phyloP scores from a whole-genome alignment of 2,888 invertebrate species.

The Apotomis capreana region DNA sequence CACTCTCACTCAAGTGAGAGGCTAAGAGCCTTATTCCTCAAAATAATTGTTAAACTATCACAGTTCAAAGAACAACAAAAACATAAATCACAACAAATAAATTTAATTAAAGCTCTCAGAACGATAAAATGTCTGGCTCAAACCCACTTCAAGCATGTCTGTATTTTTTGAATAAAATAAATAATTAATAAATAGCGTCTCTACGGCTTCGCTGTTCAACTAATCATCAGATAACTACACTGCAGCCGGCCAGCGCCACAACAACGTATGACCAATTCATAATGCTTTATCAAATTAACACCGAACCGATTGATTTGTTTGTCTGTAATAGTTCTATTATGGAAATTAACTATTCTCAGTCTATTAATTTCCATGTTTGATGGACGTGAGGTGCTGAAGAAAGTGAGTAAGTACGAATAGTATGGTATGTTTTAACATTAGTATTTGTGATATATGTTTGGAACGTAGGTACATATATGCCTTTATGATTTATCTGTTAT shows the following conservation, averaged over 20 bases:
- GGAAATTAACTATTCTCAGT: constrained; percentile 5
- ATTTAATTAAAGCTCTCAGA: too few species aligned
- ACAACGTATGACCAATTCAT: constrained; percentile 20
- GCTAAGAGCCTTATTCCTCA: too few species aligned
- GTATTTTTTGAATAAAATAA: too few species aligned
- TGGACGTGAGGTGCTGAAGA: neutral
- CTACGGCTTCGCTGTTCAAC: constrained; percentile 13
- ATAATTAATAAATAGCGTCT: constrained; percentile 3
- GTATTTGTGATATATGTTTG: constrained; percentile 4
- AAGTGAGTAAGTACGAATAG: constrained; percentile 8
- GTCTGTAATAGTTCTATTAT: constrained; percentile 19
- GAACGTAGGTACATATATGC: neutral
- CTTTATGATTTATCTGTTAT: neutral
- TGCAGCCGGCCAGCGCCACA: neutral
- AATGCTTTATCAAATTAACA: constrained; percentile 27
- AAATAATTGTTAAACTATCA: too few species aligned
- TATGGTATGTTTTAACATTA: too few species aligned
- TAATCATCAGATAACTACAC: constrained; percentile 26
- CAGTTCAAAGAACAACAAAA: too few species aligned
- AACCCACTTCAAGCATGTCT: too few species aligned
- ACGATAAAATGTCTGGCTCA: too few species aligned
- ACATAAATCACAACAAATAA: too few species aligned
- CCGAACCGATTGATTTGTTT: constrained; percentile 30
- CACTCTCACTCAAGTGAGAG: too few species aligned
- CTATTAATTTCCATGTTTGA: constrained; percentile 1